These are phyloP conservation scores for Lathamus discolor DNA, from an alignment of 2,113 vertebrate species.

Conservation along the genomic window DNA sequence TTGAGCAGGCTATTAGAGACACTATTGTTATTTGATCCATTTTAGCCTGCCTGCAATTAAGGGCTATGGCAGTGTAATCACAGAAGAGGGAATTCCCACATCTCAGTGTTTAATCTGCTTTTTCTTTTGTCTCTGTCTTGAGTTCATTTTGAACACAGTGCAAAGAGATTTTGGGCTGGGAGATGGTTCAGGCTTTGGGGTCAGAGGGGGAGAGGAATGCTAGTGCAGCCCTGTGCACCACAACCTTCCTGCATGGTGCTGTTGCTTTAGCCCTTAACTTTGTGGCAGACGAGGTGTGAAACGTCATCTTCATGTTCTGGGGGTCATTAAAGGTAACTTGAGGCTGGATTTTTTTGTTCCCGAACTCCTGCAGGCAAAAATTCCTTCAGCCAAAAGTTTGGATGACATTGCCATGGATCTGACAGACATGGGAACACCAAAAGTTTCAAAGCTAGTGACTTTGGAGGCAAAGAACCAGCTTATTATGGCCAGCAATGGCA, in stretches of 20 bases:
- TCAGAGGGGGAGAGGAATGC: not conserved
- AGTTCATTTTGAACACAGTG: not conserved
- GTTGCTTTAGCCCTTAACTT: constrained; percentile 5
- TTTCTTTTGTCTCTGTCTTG: not conserved
- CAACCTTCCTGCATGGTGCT: not conserved
- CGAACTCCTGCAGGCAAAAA: constrained; percentile 82
- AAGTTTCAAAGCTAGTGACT: constrained; percentile 80
- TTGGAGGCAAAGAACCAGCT: constrained; percentile 86
- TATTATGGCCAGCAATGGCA: constrained; percentile 96
- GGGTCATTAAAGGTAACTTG: constrained; percentile 2
- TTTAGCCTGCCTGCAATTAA: constrained; percentile 8
- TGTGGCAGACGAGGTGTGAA: constrained; percentile 17
- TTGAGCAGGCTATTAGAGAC: not conserved
- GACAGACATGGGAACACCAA: constrained; percentile 82
- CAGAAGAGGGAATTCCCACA: not conserved
- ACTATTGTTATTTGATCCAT: not conserved
- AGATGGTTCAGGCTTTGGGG: not conserved
- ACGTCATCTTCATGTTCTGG: not conserved
- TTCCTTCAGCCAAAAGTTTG: constrained; percentile 88
- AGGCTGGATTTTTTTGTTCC: not conserved
- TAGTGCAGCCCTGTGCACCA: not conserved
- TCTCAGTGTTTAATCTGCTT: not conserved
- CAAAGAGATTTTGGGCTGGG: not conserved
- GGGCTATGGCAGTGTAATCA: not conserved
- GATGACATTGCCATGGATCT: constrained; percentile 94